These are phyloP conservation scores for Omphaloscelis lunosa DNA, from an alignment of 2,888 invertebrate genomes.

Conservation along the genomic window DNA sequence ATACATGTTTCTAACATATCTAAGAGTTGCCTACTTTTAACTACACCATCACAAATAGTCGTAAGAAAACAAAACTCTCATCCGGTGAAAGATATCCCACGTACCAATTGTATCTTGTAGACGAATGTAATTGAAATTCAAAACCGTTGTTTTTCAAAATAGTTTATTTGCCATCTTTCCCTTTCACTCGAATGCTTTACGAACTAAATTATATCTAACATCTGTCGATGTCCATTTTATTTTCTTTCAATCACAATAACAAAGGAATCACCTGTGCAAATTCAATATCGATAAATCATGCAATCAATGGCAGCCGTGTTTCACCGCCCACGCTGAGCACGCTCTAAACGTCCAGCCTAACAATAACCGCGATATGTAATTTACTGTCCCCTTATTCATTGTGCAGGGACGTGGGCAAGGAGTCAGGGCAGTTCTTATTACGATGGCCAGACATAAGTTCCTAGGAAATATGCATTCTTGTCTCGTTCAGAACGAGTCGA, in stretches of 20 bases:
- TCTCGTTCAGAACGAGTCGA: conserved; percentile 70
- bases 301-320: conserved; percentile 75
- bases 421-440: conserved; percentile 62
- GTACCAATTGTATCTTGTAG: conserved; percentile 63
- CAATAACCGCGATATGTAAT: conserved; percentile 70
- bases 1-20: conserved; percentile 50
- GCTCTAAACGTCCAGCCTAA: conserved; percentile 70
- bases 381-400: conserved; percentile 59
- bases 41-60: conserved; percentile 32
- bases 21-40: conserved; percentile 51
- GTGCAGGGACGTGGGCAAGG: conserved; percentile 48
- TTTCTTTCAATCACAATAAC: conserved; percentile 65
- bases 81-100: conserved; percentile 67
- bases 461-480: conserved; percentile 59
- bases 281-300: conserved; percentile 82
- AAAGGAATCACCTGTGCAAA: conserved; percentile 76
- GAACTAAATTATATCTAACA: conserved; percentile 57
- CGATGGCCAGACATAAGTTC: conserved; percentile 60
- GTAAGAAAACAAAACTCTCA: conserved; percentile 60
- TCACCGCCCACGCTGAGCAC: conserved; percentile 70
- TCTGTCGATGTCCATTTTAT: conserved; percentile 63
- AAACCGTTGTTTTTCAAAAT: conserved; percentile 59
- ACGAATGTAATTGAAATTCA: conserved; percentile 67
- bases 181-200: conserved; percentile 62
- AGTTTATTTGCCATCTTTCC: conserved; percentile 56